These are phyloP conservation scores for Campaea margaritaria DNA, from an alignment of 2,888 invertebrate genomes.

Conservation along the genomic window DNA sequence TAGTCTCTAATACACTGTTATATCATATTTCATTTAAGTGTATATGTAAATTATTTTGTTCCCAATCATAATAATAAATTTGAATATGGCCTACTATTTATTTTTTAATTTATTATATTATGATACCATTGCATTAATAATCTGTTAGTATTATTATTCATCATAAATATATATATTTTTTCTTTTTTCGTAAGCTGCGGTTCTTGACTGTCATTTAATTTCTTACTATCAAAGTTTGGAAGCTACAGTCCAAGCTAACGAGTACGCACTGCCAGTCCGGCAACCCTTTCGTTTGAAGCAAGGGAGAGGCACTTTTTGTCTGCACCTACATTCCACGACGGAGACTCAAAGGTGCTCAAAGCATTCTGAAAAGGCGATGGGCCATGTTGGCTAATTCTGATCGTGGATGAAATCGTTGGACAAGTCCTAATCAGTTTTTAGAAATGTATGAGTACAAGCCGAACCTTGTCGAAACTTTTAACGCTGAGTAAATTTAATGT, in stretches of 20 bases:
- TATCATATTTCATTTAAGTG: too few relatives aligned
- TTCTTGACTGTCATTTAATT: slow-evolving; percentile 2
- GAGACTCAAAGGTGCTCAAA: slow-evolving; percentile 65
- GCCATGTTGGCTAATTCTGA: slow-evolving; percentile 42
- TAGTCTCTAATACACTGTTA: too few relatives aligned
- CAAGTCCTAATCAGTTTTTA: not conserved
- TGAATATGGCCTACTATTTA: too few relatives aligned
- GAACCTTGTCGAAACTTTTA: too few relatives aligned
- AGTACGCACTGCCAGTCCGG: slow-evolving; percentile 62
- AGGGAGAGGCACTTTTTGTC: slow-evolving; percentile 72
- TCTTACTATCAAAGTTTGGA: slow-evolving; percentile 53
- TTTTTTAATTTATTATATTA: too few relatives aligned
- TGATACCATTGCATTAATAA: too few relatives aligned
- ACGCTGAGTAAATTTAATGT: too few relatives aligned
- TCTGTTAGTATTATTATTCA: too few relatives aligned
- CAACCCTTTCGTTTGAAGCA: slow-evolving; percentile 77
- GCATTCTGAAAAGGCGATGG: slow-evolving; percentile 60
- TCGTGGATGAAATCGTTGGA: slow-evolving; percentile 6
- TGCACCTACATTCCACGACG: slow-evolving; percentile 74
- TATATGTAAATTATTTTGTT: too few relatives aligned
- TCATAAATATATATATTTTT: too few relatives aligned
- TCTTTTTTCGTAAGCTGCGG: not conserved
- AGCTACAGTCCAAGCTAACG: slow-evolving; percentile 59
- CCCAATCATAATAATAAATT: too few relatives aligned
- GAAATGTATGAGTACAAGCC: not conserved